Percentiles rank a stretch among this genome's conserved stretches.
These are phyloP conservation scores for Malurus splendens DNA, from an alignment of 2,797 vertebrate genomes.

Conservation along the genomic window DNA sequence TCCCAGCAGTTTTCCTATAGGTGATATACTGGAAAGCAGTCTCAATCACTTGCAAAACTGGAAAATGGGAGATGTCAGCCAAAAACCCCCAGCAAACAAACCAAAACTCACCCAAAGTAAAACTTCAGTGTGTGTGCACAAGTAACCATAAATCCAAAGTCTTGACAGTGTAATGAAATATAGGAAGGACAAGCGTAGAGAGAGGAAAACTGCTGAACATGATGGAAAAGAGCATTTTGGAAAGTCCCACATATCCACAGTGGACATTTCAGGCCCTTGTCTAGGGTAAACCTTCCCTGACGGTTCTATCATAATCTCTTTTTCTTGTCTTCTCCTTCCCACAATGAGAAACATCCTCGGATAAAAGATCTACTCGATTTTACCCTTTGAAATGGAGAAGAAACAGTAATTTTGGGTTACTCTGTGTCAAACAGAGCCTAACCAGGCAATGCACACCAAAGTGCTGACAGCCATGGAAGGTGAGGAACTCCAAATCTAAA, in stretches of 20 bases:
- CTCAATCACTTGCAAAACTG: not conserved
- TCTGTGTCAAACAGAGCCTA: not conserved
- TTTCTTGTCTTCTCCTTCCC: not conserved
- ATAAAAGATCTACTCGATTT: not conserved
- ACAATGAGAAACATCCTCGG: not conserved
- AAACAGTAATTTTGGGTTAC: not conserved
- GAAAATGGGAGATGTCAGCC: not conserved
- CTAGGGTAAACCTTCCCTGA: not conserved
- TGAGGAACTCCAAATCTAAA: not conserved
- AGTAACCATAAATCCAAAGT: not conserved
- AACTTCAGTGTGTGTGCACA: not conserved
- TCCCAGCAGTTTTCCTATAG: not conserved
- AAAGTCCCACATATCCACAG: not conserved
- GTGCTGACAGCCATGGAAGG: not conserved
- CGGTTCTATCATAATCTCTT: not conserved
- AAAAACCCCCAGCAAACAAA: not conserved
- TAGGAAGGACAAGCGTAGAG: not conserved
- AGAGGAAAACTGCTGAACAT: not conserved
- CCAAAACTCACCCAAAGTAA: not conserved
- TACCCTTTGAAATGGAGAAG: not conserved
- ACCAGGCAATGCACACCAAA: not conserved
- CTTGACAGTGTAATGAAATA: not conserved
- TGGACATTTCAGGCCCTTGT: not conserved
- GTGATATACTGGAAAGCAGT: not conserved
- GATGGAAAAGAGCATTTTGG: not conserved